Conservation (phyloP, 2,113 vertebrate genomes). For the Galemys pyrenaicus region DNA sequence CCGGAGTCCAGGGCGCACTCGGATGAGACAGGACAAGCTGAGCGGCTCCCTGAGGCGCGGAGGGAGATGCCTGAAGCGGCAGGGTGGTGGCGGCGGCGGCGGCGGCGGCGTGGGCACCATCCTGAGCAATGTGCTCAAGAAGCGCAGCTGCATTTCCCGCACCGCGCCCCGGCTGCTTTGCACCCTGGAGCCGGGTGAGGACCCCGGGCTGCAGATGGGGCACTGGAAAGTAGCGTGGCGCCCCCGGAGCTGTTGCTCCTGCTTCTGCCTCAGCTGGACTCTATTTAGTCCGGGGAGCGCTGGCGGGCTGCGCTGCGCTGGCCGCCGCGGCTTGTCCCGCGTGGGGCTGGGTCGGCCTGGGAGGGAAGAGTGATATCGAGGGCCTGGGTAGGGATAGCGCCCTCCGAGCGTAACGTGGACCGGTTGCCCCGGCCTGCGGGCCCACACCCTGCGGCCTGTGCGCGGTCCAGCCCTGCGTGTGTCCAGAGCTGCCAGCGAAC, state of each 20-base stretch:
- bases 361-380: background rate
- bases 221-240: background rate
- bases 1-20: conserved; percentile 21
- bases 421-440: background rate
- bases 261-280: background rate
- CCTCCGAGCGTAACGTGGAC: background rate
- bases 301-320: background rate
- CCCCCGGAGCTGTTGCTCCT: background rate
- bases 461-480: background rate
- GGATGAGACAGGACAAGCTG: conserved; percentile 93
- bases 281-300: background rate
- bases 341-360: background rate
- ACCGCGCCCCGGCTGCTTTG: conserved; percentile 96
- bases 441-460: background rate
- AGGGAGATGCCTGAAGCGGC: conserved; percentile 88
- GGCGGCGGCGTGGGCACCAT: conserved; percentile 91
- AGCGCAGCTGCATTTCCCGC: conserved; percentile 94
- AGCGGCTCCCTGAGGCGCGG: conserved; percentile 89
- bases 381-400: background rate
- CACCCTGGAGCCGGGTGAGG: conserved; percentile 96
- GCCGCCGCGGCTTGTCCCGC: background rate
- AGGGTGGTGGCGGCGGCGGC: conserved; percentile 85
- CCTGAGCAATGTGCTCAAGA: conserved; percentile 97
- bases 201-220: background rate
- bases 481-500: background rate